These are phyloP conservation scores for Deroplatys truncata DNA, from an alignment of 2,888 invertebrate species.

Conservation along the genomic window DNA sequence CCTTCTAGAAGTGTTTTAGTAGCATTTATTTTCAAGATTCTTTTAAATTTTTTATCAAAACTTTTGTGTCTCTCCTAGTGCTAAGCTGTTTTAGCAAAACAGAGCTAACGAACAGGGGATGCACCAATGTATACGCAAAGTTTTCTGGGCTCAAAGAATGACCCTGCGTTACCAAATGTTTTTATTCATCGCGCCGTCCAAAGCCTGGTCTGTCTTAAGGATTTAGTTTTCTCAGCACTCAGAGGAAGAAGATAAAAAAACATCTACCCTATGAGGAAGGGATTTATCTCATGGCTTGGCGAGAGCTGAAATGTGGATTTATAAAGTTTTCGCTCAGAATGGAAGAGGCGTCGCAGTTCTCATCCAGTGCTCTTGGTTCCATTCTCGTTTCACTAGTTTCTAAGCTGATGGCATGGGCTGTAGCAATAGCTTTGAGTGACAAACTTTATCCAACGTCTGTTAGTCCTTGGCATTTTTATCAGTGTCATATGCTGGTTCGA, in stretches of 20 bases:
- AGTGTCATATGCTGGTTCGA: no score
- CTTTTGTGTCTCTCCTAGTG: no score
- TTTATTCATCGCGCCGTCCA: neutral
- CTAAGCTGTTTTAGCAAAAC: no score
- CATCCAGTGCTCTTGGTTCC: no score
- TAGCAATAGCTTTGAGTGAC: no score
- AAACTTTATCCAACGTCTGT: no score
- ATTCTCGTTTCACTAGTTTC: neutral
- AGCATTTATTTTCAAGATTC: neutral
- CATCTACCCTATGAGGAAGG: neutral
- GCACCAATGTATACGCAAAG: no score
- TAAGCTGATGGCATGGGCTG: no score
- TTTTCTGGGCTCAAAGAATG: no score
- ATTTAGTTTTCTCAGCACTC: neutral
- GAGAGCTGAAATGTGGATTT: neutral
- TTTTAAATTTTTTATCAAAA: neutral
- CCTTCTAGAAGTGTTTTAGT: neutral
- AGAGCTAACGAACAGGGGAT: neutral
- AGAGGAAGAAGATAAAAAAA: neutral
- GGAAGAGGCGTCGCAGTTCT: neutral
- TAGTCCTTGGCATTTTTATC: no score
- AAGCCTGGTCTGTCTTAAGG: neutral
- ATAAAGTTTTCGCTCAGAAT: neutral
- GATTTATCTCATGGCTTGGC: neutral
- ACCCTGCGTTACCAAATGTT: neutral